Evolutionary conservation across 2,888 invertebrate genomes (phyloP), one percentile per base, ranked within the genome.

Genomic region (Volucella inflata): DNA sequence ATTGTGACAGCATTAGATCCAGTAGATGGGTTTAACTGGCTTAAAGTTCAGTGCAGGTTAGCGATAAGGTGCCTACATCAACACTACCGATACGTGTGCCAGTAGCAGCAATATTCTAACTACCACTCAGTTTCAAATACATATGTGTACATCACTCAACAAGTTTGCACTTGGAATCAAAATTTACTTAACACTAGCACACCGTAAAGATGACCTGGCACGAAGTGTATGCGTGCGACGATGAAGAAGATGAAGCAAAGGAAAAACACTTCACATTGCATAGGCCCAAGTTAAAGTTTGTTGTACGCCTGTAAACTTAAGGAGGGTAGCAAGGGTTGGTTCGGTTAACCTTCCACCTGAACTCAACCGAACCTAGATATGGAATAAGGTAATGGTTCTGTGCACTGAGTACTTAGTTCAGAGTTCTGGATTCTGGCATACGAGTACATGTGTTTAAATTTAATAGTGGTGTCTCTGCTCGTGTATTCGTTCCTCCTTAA

Each of bases 81-180:
- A 80, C 75, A 80, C 76, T 76, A 30, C 6, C 38, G 53, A 44
- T 64, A 71, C 57, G 55, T 60, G 72, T 11, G 59, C 50, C 71
- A 40, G 70, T 57, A 78, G 38, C 74, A 51, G 68, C 59, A 53
- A 42, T n/a, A n/a, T 2, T n/a, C 12, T 38, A 36, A n/a, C 51
- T 8, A 59, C 6, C 57, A 64, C n/a, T 48, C 38, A 77, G 68
- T 60, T 36, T 51, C 76, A 30, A 6, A 4, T 30, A 30, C 2
- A 2, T 21, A 21, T 30, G 30, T 30, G 6, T 30, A 30, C 76
- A 85, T 85, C 85, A 81, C 81, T 85, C 80, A 77, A 85, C 85
- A 85, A 85, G 85, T 85, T 85, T 85, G 85, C 85, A 85, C 85
- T 85, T 81, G 85, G 76, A 80, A 85, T 85, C 85, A 81, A 85